Percentiles rank a stretch among this genome's conserved stretches.
Evolutionary conservation across 2,797 vertebrate species (phyloP).

Genomic region (Eulemur albifrons): DNA sequence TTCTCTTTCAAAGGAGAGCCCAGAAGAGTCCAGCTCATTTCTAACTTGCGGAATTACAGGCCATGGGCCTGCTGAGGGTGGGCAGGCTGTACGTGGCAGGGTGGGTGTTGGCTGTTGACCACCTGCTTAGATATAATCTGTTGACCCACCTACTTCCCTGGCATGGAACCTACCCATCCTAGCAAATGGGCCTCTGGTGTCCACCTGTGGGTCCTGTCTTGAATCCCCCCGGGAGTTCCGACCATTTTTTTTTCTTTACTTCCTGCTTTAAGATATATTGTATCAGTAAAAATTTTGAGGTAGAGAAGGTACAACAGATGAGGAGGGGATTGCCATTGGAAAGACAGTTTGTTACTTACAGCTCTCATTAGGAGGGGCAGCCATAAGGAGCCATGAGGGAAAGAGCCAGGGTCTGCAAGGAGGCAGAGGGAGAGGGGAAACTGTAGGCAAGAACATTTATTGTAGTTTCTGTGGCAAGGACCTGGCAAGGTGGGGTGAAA

Average conservation of each 20-base stretch:
- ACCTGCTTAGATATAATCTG: not conserved
- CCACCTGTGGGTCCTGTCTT: not conserved
- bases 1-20: not conserved
- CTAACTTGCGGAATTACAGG: not conserved
- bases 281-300: not conserved
- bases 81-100: rapidly evolving
- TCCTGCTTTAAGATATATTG: not conserved
- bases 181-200: not conserved
- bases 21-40: not conserved
- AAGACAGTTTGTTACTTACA: not conserved
- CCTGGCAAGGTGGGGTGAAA: not conserved
- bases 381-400: rapidly evolving
- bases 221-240: not conserved
- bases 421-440: not conserved
- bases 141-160: not conserved
- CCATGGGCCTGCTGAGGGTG: not conserved
- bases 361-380: not conserved
- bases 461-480: not conserved
- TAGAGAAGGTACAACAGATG: not conserved
- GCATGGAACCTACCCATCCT: not conserved
- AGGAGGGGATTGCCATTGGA: not conserved
- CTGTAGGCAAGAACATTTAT: not conserved
- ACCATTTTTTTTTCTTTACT: not conserved
- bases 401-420: not conserved
- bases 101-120: rapidly evolving